These are phyloP conservation scores for Gephyroberyx darwinii DNA, from an alignment of 2,797 vertebrate genomes.

Conservation along the genomic window DNA sequence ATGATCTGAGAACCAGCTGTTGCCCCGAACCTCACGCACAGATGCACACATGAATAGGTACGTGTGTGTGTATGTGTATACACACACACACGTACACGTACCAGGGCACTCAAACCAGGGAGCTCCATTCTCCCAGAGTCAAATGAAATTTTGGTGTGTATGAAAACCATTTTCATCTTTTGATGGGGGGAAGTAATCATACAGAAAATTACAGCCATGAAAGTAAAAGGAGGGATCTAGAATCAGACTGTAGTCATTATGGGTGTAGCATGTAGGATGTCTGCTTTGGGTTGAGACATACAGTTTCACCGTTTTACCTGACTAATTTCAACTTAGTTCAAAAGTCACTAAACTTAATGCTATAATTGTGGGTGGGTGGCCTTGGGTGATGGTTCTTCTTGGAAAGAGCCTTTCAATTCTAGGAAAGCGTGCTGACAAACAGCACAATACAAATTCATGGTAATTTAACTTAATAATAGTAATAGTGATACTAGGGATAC, in stretches of 20 bases:
- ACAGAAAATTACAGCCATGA: slow-evolving; percentile 57
- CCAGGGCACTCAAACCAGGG: slow-evolving; percentile 18
- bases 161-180: slow-evolving; percentile 68
- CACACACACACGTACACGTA: slow-evolving; percentile 15
- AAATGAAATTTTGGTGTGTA: slow-evolving; percentile 40
- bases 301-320: slow-evolving; percentile 44
- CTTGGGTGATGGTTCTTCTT: slow-evolving; percentile 31
- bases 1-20: slow-evolving; percentile 52
- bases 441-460: background rate
- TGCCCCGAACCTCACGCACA: background rate
- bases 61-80: background rate
- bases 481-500: slow-evolving; percentile 25
- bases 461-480: slow-evolving; percentile 34
- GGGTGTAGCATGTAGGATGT: slow-evolving; percentile 41
- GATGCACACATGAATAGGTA: background rate
- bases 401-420: slow-evolving; percentile 42
- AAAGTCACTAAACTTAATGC: slow-evolving; percentile 42
- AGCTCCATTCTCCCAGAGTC: slow-evolving; percentile 6
- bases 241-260: slow-evolving; percentile 57
- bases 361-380: slow-evolving; percentile 46
- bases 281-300: slow-evolving; percentile 23
- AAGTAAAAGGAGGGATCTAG: slow-evolving; percentile 44
- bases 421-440: slow-evolving; percentile 33
- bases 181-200: slow-evolving; percentile 68
- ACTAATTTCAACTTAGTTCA: slow-evolving; percentile 48